Evolutionary conservation across 2,113 vertebrate genomes (phyloP).

Genomic region (Heliornis fulica): DNA sequence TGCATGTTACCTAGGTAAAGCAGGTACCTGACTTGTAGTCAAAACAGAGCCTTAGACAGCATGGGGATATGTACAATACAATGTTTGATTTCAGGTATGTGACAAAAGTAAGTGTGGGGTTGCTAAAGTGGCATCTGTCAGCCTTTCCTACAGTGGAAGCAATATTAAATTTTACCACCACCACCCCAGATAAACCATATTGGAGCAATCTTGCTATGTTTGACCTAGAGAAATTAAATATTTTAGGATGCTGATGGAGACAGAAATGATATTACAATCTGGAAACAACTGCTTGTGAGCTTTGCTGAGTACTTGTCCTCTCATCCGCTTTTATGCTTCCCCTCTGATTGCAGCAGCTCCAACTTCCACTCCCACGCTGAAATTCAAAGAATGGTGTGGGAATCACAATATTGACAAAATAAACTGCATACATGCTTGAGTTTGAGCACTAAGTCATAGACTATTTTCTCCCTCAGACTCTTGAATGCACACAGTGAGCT

Average conservation of each 20-base stretch:
- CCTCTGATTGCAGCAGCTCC: neutral
- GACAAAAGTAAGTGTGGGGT: neutral
- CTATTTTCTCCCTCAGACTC: neutral
- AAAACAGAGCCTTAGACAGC: neutral
- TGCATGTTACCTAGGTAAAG: neutral
- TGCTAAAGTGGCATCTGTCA: neutral
- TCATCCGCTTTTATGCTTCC: neutral
- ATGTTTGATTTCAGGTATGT: neutral
- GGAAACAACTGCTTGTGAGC: neutral
- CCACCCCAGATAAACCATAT: neutral
- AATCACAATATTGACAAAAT: conserved; percentile 35
- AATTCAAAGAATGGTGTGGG: neutral
- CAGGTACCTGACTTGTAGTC: neutral
- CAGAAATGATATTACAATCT: neutral
- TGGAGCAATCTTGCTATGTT: neutral
- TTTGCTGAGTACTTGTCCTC: neutral
- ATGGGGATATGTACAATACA: neutral
- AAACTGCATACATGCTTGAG: neutral
- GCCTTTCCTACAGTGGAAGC: neutral
- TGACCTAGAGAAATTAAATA: neutral
- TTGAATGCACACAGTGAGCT: neutral
- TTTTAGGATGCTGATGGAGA: neutral
- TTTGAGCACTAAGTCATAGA: neutral
- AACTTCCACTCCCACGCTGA: neutral
- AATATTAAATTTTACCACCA: neutral